Evolutionary conservation across 2,888 invertebrate species (phyloP), one percentile per base, ranked within the genome.

Genomic region (Amiota communis): DNA sequence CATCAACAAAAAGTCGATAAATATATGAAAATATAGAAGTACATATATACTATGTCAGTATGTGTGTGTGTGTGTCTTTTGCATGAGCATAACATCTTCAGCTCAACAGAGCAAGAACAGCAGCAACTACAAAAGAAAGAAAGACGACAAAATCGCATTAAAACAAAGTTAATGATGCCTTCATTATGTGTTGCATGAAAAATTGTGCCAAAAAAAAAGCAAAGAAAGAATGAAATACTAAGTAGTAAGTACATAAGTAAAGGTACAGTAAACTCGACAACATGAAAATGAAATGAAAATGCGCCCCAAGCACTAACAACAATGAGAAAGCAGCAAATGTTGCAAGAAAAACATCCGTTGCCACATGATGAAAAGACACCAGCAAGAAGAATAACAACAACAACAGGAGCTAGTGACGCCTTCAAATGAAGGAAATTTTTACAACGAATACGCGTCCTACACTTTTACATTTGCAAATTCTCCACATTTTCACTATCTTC

Each of bases 71-170:
- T 36, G 73, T 72, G 81, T 78, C 23, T 23, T 23, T 23, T 23
- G 2, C 23, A 80, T 81, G 78, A 80, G 80, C 81, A 80, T 81
- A 80, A 36, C 8, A 36, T 36, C 36, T 36, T 36, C 36, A 36
- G 36, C 36, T 36, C 53, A 53, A 53, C 53, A 10, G 53, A 53
- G 53, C 36, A 36, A 36, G 36, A 36, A 36, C 36, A 23, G 23
- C 23, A 23, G 3, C 23, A 6, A 53, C 12, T 8, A n/a, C 53
- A 4, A 10, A n/a, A 4, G 13, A 53, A 12, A 53, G 53, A 12
- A 53, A 2, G 12, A 53, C 53, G n/a, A 53, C n/a, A 12, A 53
- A 53, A 53, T 64, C 36, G 20, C 46, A 64, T 64, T 68, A 68
- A 53, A 68, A 53, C n/a, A 20, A 70, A 13, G 57, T 70, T 70